Base-by-base conservation (phyloP, 2,888 invertebrate species). In the Parasteatoda lunata region DNA sequence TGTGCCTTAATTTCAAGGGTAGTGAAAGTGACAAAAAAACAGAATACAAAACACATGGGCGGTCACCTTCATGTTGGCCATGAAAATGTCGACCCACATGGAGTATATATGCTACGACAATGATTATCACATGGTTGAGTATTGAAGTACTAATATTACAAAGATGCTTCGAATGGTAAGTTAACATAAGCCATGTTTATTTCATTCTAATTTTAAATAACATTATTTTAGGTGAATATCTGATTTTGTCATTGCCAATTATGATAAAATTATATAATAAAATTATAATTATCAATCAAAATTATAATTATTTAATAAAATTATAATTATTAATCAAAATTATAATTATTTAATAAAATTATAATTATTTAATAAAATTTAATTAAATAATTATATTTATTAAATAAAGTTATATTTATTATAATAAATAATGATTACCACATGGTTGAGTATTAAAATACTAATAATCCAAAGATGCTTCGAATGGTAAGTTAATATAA, bases 1-100 rank as follows among this genome's bases (percentile, higher is more conserved):
- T 54, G 65, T 48, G 64, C 30, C 65, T 45, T 47, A 15, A 45
- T 82, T 77, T 77, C 83, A 84, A 84, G 83, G 83, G 70, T 84
- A 77, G 83, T 66, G 83, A 84, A 84, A 84, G 83, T 84, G 77
- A 77, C 71, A 77, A 84, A 84, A 71, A 84, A 9, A 59, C 77
- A 84, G 66, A 70, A 15, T 9, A 66, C 64, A 48, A 15, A 70
- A 66, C 72, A 71, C 83, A 84, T 77, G 83, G 83, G 83, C 72
- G 83, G 77, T 52, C 59, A 66, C 80, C 80, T 72, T 80, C 80
- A 68, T 8, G 49, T 5, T 77, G 83, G 59, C 83, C 77, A 72
- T 84, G 77, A 84, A 84, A 84, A 54, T 66, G 4, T 52, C 83
- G 13, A 52, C 83, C 83, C 83, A 84, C 83, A 77, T 84, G 66